Evolutionary conservation across 2,888 invertebrate species (phyloP).

Genomic region (Lamellibrachia columna): DNA sequence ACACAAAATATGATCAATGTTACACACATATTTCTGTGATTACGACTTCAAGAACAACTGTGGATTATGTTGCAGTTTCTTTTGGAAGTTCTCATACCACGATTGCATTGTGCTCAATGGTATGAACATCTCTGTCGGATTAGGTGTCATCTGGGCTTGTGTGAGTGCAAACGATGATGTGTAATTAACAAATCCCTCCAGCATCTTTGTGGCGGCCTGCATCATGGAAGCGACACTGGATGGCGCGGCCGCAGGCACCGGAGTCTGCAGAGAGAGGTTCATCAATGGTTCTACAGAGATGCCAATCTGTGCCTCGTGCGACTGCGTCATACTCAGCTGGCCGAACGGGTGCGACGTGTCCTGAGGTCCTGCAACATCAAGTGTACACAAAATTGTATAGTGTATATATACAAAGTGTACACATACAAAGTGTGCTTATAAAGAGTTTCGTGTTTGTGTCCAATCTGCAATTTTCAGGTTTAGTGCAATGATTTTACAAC

Average conservation of each 20-base stretch:
- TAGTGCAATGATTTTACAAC: no score
- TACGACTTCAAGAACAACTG: constrained; percentile 83
- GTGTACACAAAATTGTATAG: not conserved
- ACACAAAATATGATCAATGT: not conserved
- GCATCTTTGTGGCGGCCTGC: constrained; percentile 83
- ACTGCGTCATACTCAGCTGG: constrained; percentile 28
- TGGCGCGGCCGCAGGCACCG: constrained; percentile 57
- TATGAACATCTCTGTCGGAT: constrained; percentile 83
- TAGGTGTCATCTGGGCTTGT: constrained; percentile 81
- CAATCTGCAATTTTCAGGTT: no score
- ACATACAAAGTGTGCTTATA: not conserved
- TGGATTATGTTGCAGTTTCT: constrained; percentile 87
- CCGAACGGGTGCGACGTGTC: constrained; percentile 34
- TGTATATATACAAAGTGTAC: not conserved
- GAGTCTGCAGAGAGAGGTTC: constrained; percentile 69
- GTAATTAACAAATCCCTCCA: constrained; percentile 91
- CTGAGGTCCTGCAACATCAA: not conserved
- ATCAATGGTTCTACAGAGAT: constrained; percentile 84
- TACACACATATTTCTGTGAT: not conserved
- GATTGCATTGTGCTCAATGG: constrained; percentile 87
- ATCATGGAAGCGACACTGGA: constrained; percentile 65
- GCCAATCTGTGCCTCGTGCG: constrained; percentile 93
- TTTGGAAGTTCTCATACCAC: constrained; percentile 93
- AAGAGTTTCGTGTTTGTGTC: no score
- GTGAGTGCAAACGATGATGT: constrained; percentile 87